Evolutionary conservation across 2,888 invertebrate species (phyloP).

Genomic region (Chrysolina americana): DNA sequence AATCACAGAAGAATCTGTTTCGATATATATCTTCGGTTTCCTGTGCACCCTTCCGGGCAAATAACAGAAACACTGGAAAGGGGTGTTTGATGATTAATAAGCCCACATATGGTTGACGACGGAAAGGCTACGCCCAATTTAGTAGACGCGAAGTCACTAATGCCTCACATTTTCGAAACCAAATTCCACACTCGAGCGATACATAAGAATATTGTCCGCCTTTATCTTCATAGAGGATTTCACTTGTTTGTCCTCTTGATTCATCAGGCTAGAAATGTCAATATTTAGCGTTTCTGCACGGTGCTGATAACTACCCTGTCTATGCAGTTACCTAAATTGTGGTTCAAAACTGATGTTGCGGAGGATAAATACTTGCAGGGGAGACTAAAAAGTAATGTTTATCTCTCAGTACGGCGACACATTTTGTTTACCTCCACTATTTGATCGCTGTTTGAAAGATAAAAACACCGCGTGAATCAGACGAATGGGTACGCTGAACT

Average conservation of each 20-base stretch:
- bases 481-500: slow-evolving; percentile 26
- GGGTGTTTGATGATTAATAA: slow-evolving; percentile 27
- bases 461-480: slow-evolving; percentile 21
- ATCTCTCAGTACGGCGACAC: slow-evolving; percentile 30
- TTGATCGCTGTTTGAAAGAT: slow-evolving; percentile 25
- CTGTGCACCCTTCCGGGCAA: slow-evolving; percentile 12
- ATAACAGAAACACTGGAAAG: slow-evolving; percentile 16
- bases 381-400: slow-evolving; percentile 24
- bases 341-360: slow-evolving; percentile 14
- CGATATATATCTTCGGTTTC: slow-evolving; percentile 13
- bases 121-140: slow-evolving; percentile 6
- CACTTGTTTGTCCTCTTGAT: slow-evolving; percentile 9
- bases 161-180: background rate
- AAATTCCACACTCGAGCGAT: background rate
- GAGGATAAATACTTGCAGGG: background rate
- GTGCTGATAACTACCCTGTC: slow-evolving; percentile 25
- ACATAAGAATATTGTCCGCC: background rate
- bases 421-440: slow-evolving; percentile 30
- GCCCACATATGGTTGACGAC: slow-evolving; percentile 26
- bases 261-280: slow-evolving; percentile 20
- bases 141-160: slow-evolving; percentile 3
- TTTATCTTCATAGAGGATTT: background rate
- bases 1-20: slow-evolving; percentile 6
- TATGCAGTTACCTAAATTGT: slow-evolving; percentile 18
- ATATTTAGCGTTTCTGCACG: slow-evolving; percentile 26